These are phyloP conservation scores for Melanocharis versteri DNA, from an alignment of 2,113 vertebrate genomes.

Conservation along the genomic window DNA sequence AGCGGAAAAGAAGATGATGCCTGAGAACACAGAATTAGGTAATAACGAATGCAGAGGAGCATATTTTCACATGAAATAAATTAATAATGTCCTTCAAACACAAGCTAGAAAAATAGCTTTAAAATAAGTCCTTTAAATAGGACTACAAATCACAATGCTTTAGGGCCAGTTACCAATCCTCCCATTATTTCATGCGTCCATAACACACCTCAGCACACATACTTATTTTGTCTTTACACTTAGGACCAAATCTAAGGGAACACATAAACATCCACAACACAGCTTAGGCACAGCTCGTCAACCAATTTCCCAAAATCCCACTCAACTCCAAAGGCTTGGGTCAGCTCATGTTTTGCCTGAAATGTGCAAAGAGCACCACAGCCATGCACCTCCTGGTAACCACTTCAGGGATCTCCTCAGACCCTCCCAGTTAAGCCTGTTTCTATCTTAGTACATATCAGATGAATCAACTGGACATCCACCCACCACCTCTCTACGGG, in stretches of 20 bases:
- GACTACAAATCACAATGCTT: not conserved
- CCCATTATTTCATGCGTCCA: not conserved
- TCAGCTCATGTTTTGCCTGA: not conserved
- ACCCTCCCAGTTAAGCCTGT: not conserved
- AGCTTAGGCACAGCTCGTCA: not conserved
- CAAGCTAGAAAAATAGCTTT: not conserved
- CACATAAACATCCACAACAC: not conserved
- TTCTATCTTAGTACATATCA: not conserved
- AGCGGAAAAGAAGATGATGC: not conserved
- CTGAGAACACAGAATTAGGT: not conserved
- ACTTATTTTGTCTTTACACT: not conserved
- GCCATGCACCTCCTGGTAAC: fast-evolving
- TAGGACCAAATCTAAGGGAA: not conserved
- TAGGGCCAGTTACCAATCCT: not conserved
- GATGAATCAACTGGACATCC: not conserved
- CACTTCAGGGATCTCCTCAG: not conserved
- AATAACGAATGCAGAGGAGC: not conserved
- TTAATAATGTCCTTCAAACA: not conserved
- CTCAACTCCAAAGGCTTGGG: not conserved
- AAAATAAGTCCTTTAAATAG: not conserved
- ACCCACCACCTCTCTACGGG: not conserved
- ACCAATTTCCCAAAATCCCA: not conserved
- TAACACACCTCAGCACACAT: not conserved
- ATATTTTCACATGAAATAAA: not conserved
- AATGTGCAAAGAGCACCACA: not conserved